Evolutionary conservation across 1,140 invertebrate species (phyloP).

Genomic region (Solenopsis fugax): DNA sequence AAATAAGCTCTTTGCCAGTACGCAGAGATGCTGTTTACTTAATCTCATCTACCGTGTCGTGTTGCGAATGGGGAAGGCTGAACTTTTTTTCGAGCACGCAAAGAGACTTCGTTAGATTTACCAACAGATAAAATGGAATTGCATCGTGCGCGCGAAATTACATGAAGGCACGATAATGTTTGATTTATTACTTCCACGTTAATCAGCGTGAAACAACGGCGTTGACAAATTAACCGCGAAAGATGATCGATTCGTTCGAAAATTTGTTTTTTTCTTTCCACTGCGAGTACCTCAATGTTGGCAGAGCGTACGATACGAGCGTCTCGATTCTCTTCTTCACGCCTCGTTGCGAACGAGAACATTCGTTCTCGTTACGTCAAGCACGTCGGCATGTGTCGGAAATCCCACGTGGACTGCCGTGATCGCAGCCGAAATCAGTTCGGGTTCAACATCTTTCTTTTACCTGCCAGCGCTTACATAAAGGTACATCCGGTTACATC

Average conservation of each 20-base stretch:
- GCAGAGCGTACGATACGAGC: not conserved
- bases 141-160: not conserved
- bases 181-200: not conserved
- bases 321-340: not conserved
- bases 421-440: constrained; percentile 26
- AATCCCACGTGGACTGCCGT: not conserved
- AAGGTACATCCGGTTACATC: constrained; percentile 7
- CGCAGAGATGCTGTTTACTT: constrained; percentile 3
- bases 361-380: not conserved
- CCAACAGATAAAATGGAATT: not conserved
- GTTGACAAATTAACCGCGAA: not conserved
- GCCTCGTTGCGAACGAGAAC: constrained; percentile 11
- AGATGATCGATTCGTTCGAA: not conserved
- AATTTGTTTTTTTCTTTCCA: not conserved
- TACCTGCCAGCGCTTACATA: not conserved
- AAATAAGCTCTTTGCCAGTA: not conserved
- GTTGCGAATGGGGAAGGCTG: not conserved
- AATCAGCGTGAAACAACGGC: not conserved
- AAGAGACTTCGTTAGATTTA: not conserved
- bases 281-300: not conserved
- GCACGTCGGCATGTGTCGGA: constrained; percentile 1
- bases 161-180: no score
- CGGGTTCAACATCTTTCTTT: constrained; percentile 16
- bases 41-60: not conserved
- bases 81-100: not conserved